Evolutionary conservation across 2,113 vertebrate genomes (phyloP).

Genomic region (Oryzias javanicus): DNA sequence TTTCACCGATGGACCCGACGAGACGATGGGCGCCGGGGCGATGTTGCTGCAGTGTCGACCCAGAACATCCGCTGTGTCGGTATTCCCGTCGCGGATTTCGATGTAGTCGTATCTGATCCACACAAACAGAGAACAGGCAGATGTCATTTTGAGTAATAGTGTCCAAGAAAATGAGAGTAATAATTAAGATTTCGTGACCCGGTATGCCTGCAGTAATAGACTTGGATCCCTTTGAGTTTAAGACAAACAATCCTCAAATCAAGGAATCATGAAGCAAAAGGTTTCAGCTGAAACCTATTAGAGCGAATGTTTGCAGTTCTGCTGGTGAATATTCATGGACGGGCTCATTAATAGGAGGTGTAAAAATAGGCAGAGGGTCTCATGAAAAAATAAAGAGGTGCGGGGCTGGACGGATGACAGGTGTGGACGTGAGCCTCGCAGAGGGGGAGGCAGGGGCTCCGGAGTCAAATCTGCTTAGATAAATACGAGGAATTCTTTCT

Average conservation of each 20-base stretch:
- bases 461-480: slow-evolving; percentile 12
- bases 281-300: slow-evolving; percentile 1
- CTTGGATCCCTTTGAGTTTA: slow-evolving; percentile 16
- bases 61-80: slow-evolving; percentile 86
- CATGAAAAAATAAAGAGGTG: slow-evolving; percentile 41
- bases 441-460: not conserved
- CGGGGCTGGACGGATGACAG: slow-evolving; percentile 6
- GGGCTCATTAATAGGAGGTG: slow-evolving; percentile 32
- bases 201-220: slow-evolving; percentile 12
- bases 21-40: slow-evolving; percentile 92
- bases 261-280: slow-evolving; percentile 10
- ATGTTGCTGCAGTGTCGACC: slow-evolving; percentile 98
- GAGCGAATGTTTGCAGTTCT: not conserved
- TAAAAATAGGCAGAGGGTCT: slow-evolving; percentile 39
- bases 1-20: slow-evolving; percentile 87
- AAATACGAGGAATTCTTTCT: slow-evolving; percentile 18
- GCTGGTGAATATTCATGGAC: slow-evolving; percentile 4
- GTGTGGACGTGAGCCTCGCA: slow-evolving; percentile 57
- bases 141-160: not conserved
- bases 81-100: slow-evolving; percentile 92
- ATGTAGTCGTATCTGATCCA: slow-evolving; percentile 91
- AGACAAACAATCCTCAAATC: slow-evolving; percentile 15
- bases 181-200: slow-evolving; percentile 18
- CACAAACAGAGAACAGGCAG: not conserved
- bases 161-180: too few relatives aligned